Evolutionary conservation across 2,113 vertebrate genomes (phyloP).

Genomic region (Lutjanus erythropterus): DNA sequence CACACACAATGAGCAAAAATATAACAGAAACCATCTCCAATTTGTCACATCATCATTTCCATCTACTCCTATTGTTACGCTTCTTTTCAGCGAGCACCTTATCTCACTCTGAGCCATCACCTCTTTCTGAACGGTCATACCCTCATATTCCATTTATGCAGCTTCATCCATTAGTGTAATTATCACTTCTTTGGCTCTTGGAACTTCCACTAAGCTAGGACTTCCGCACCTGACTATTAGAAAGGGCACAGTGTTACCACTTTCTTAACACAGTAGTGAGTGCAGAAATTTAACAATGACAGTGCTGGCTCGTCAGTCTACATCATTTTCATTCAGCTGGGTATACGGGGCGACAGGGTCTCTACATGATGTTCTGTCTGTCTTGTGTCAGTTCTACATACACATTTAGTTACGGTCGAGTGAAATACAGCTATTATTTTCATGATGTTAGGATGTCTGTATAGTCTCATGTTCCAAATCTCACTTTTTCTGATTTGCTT

Average conservation of each 20-base stretch:
- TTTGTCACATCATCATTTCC: slow-evolving; percentile 49
- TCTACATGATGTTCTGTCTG: slow-evolving; percentile 6
- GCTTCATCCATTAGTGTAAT: slow-evolving; percentile 69
- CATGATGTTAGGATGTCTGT: background rate
- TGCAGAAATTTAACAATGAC: slow-evolving; percentile 41
- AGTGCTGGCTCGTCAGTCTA: slow-evolving; percentile 26
- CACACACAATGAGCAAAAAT: background rate
- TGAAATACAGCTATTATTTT: background rate
- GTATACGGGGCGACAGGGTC: slow-evolving; percentile 1
- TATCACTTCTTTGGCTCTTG: slow-evolving; percentile 57
- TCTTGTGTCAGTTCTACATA: slow-evolving; percentile 17
- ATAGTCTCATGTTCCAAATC: background rate
- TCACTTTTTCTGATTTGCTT: background rate
- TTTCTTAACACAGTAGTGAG: slow-evolving; percentile 27
- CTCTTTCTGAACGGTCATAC: slow-evolving; percentile 39
- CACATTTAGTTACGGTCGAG: background rate
- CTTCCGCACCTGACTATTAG: slow-evolving; percentile 46
- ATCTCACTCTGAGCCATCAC: slow-evolving; percentile 56
- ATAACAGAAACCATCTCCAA: slow-evolving; percentile 26
- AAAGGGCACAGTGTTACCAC: slow-evolving; percentile 31
- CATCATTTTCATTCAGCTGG: slow-evolving; percentile 34
- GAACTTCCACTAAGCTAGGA: slow-evolving; percentile 53
- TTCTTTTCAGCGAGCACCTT: slow-evolving; percentile 49
- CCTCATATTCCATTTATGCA: slow-evolving; percentile 55
- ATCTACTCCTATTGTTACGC: slow-evolving; percentile 41